A percentile compares a stretch with the other conserved stretches of the same genome.
Conservation (phyloP, 2,888 invertebrate genomes). For the Hipparchia semele region DNA sequence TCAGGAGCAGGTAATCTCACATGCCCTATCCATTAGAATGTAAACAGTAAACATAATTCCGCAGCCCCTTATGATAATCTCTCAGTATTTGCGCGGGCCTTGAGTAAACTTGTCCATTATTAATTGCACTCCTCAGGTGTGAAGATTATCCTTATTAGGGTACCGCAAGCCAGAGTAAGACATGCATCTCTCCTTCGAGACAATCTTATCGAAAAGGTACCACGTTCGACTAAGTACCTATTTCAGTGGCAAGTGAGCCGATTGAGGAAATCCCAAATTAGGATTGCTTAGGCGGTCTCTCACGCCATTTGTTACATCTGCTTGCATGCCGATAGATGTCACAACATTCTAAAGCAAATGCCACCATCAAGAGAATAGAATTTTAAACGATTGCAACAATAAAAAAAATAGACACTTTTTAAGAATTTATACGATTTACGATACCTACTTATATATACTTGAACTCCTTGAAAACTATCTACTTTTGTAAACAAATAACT, state of each 20-base stretch:
- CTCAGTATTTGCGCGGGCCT: slow-evolving; percentile 60
- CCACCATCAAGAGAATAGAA: too few species aligned
- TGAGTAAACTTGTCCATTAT: slow-evolving; percentile 67
- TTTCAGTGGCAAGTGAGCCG: slow-evolving; percentile 43
- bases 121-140: slow-evolving; percentile 80
- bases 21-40: slow-evolving; percentile 34
- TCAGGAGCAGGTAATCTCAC: slow-evolving; percentile 17
- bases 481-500: too few species aligned
- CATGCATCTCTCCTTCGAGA: slow-evolving; percentile 59
- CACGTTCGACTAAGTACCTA: slow-evolving; percentile 37
- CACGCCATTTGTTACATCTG: slow-evolving; percentile 34
- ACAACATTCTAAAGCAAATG: background rate
- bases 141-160: slow-evolving; percentile 78
- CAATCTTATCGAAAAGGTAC: slow-evolving; percentile 45
- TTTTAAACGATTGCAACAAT: too few species aligned
- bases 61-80: slow-evolving; percentile 54
- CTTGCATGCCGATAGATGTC: background rate
- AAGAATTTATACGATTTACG: too few species aligned
- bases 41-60: slow-evolving; percentile 38
- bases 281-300: slow-evolving; percentile 26
- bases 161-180: slow-evolving; percentile 62
- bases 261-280: slow-evolving; percentile 35
- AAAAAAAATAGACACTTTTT: too few species aligned
- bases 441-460: too few species aligned
- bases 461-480: too few species aligned